Percentiles rank a stretch among this genome's conserved stretches.
Evolutionary conservation across 2,113 vertebrate species (phyloP).

Genomic region (Gasterosteus aculeatus): DNA sequence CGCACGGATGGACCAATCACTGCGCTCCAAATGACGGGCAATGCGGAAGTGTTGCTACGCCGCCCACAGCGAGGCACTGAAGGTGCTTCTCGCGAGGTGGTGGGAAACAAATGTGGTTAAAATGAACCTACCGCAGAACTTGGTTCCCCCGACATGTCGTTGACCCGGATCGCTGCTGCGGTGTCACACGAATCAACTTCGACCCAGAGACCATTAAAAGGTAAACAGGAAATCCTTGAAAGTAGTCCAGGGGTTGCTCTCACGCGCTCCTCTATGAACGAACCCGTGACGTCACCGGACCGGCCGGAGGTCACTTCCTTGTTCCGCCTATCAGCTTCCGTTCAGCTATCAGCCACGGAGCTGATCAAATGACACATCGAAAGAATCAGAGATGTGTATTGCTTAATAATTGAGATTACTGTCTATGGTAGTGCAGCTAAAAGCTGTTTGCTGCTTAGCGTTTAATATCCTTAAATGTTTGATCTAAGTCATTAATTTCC

Average conservation of each 20-base stretch:
- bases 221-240: neutral
- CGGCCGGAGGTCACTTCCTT: conserved; percentile 65
- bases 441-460: no score
- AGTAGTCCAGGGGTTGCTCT: neutral
- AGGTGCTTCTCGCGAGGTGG: neutral
- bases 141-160: conserved; percentile 61
- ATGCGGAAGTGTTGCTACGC: conserved; percentile 21
- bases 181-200: neutral
- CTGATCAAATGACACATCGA: no score
- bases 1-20: neutral
- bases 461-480: no score
- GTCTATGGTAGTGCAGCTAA: no score
- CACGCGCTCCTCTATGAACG: conserved; percentile 13
- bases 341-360: no score
- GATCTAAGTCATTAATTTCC: no score
- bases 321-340: conserved; percentile 28
- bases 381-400: no score
- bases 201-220: neutral
- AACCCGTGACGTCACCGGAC: conserved; percentile 43
- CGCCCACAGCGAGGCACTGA: neutral
- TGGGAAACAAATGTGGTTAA: no score
- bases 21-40: neutral
- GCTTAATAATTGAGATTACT: no score
- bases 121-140: conserved; percentile 54
- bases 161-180: neutral